phyloP scores from a whole-genome alignment of 2,888 invertebrate species.

The Aleiodes alternator region DNA sequence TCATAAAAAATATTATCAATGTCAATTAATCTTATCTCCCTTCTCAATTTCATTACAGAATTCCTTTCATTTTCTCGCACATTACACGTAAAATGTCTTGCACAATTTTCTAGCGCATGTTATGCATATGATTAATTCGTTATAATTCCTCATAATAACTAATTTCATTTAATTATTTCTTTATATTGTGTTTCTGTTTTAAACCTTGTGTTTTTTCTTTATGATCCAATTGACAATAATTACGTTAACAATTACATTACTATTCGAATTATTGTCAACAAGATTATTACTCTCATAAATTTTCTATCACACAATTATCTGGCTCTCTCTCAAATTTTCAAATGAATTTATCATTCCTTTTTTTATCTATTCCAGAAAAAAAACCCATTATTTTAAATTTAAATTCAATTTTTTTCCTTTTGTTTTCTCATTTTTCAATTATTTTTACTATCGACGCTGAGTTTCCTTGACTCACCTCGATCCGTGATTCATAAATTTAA shows the following conservation, averaged over 20 bases:
- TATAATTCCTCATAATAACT: constrained; percentile 10
- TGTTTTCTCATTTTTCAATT: constrained; percentile 25
- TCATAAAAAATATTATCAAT: too few species aligned
- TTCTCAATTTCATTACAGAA: too few species aligned
- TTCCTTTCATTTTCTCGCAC: background rate
- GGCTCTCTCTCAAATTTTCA: too few species aligned
- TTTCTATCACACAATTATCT: constrained; percentile 10
- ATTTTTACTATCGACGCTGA: constrained; percentile 15
- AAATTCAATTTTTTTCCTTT: background rate
- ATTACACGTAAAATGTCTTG: constrained; percentile 19
- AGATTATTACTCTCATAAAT: constrained; percentile 40
- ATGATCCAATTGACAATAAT: constrained; percentile 19
- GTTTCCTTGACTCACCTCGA: constrained; percentile 29
- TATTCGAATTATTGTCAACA: constrained; percentile 26
- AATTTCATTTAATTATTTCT: constrained; percentile 14
- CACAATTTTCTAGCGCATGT: constrained; percentile 19
- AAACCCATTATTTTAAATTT: constrained; percentile 3
- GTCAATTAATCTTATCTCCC: too few species aligned
- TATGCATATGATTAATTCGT: constrained; percentile 11
- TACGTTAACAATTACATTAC: background rate
- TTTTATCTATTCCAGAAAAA: background rate
- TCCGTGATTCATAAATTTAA: constrained; percentile 32
- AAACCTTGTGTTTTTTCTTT: background rate
- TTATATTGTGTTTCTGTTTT: constrained; percentile 12
- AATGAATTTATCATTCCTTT: background rate